Evolutionary conservation across 1,140 invertebrate genomes (phyloP).

Genomic region (Pseudomyrmex concolor): DNA sequence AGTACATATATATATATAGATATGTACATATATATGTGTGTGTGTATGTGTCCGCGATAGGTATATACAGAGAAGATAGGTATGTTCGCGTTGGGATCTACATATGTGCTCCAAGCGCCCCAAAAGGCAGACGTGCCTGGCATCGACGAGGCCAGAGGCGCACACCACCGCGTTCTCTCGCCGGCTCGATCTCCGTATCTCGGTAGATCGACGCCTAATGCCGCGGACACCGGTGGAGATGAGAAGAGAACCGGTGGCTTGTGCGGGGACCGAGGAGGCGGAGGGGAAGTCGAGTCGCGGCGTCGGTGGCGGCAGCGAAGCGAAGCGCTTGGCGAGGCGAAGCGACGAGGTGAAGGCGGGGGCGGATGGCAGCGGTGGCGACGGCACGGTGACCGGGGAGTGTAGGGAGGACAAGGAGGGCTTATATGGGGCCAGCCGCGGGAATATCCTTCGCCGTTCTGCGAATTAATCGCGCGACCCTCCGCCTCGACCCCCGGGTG

Average conservation of each 20-base stretch:
- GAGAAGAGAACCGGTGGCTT: constrained; percentile 55
- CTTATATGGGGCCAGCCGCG: constrained; percentile 74
- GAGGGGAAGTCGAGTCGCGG: constrained; percentile 39
- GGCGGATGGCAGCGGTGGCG: constrained; percentile 10
- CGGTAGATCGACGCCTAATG: constrained; percentile 78
- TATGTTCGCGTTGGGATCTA: constrained; percentile 53
- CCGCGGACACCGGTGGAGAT: constrained; percentile 71
- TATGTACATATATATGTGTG: neutral
- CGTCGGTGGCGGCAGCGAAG: constrained; percentile 30
- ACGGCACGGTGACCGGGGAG: constrained; percentile 54
- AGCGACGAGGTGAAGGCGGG: constrained; percentile 45
- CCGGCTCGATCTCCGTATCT: constrained; percentile 74
- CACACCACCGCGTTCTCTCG: constrained; percentile 59
- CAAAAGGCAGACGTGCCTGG: constrained; percentile 84
- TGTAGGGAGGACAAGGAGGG: constrained; percentile 51
- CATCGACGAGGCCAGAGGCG: constrained; percentile 80
- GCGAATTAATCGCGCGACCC: constrained; percentile 76
- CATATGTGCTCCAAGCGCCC: constrained; percentile 71
- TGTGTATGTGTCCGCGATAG: constrained; percentile 4
- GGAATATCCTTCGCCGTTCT: constrained; percentile 75
- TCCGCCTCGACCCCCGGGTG: constrained; percentile 66
- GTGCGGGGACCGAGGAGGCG: constrained; percentile 61
- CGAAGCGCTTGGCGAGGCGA: constrained; percentile 54
- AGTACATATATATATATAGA: constrained; percentile 27
- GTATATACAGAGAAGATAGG: constrained; percentile 37